Evolutionary conservation across 2,888 invertebrate genomes (phyloP).

Genomic region (Diploptera punctata): DNA sequence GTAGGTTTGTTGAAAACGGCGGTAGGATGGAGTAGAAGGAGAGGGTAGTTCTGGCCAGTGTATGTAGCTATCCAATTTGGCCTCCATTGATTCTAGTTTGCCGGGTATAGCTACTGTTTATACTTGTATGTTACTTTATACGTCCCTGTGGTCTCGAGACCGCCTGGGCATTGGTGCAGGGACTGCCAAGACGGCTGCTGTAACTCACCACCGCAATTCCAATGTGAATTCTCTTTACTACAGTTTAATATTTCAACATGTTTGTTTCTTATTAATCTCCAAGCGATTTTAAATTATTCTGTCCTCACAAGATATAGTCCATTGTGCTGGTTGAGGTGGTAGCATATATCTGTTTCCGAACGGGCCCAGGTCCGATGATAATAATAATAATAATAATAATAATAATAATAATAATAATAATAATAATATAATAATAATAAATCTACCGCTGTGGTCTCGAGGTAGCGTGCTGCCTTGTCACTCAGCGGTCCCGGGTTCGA

Average conservation of each 20-base stretch:
- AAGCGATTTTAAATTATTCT: too few species aligned
- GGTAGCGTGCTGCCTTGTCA: too few species aligned
- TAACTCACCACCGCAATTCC: background rate
- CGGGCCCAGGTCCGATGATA: too few species aligned
- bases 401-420: background rate
- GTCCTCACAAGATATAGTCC: background rate
- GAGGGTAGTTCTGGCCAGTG: too few species aligned
- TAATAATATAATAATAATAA: background rate
- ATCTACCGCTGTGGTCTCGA: too few species aligned
- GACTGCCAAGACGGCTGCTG: background rate
- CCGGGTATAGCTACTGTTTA: background rate
- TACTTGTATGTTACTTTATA: conserved; percentile 4
- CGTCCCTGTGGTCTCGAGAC: background rate
- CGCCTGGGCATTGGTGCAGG: background rate
- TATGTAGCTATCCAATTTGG: too few species aligned
- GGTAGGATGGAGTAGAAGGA: too few species aligned
- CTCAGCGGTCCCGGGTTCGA: too few species aligned
- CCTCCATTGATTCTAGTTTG: background rate
- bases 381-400: background rate
- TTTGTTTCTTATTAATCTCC: too few species aligned
- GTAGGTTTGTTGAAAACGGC: too few species aligned
- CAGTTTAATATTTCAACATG: background rate
- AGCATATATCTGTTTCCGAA: too few species aligned
- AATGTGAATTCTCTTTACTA: background rate
- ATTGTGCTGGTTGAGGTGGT: background rate